Percentiles rank a stretch among this genome's conserved stretches.
phyloP scores from a whole-genome alignment of 2,888 invertebrate genomes.

The Xanthorhoe designata region DNA sequence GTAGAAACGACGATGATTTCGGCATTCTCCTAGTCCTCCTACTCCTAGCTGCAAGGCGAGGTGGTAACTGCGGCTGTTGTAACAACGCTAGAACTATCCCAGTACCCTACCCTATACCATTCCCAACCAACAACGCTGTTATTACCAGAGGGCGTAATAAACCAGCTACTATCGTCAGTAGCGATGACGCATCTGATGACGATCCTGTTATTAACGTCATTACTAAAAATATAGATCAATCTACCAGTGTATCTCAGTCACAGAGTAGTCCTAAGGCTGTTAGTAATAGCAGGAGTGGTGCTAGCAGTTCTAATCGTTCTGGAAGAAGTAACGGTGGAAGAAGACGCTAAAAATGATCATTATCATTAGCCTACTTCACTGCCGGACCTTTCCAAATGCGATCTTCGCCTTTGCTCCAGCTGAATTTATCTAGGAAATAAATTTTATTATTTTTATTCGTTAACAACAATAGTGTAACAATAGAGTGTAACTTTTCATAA shows the following conservation, averaged over 20 bases:
- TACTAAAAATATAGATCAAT: conserved; percentile 34
- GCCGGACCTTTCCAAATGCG: too few species aligned
- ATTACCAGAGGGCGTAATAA: conserved; percentile 43
- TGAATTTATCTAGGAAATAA: too few species aligned
- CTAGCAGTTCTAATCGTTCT: not conserved
- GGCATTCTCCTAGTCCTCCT: conserved; percentile 64
- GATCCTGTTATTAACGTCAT: conserved; percentile 41
- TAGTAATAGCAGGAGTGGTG: conserved; percentile 23
- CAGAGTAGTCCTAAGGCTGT: conserved; percentile 16
- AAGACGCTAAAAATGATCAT: not conserved
- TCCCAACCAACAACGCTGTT: conserved; percentile 63
- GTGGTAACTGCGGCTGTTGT: conserved; percentile 47
- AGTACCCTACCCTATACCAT: conserved; percentile 66
- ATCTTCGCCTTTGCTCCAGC: too few species aligned
- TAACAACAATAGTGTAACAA: too few species aligned
- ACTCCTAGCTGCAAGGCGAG: conserved; percentile 58
- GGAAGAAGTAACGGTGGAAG: conserved; percentile 15
- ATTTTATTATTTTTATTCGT: too few species aligned
- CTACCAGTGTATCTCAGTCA: not conserved
- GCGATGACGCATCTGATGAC: conserved; percentile 35
- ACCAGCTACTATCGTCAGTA: conserved; percentile 20
- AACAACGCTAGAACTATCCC: conserved; percentile 54
- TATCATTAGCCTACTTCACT: not conserved
- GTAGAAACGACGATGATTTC: conserved; percentile 57
- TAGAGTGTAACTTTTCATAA: too few species aligned